Percentiles rank a stretch among this genome's conserved stretches.
Conservation (phyloP, 2,797 vertebrate genomes). For the Monodelphis domestica region DNA sequence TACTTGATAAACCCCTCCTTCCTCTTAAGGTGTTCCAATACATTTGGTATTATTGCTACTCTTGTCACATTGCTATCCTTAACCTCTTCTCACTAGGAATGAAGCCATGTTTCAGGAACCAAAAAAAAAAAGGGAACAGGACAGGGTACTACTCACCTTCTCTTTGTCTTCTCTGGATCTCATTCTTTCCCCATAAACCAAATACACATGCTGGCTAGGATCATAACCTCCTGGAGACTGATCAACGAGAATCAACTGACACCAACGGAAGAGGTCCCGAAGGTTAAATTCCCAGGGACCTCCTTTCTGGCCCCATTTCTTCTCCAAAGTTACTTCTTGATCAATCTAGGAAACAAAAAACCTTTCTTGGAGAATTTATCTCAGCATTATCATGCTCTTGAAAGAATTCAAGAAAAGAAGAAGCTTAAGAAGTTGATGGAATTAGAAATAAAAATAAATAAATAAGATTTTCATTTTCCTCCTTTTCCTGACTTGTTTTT, state of each 20-base stretch:
- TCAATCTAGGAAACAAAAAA: conserved; percentile 87
- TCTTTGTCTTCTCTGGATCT: conserved; percentile 92
- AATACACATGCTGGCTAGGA: conserved; percentile 93
- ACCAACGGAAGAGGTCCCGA: conserved; percentile 98
- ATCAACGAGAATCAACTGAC: conserved; percentile 96
- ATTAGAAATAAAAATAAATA: no score
- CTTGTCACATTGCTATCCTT: not conserved
- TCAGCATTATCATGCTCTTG: not conserved
- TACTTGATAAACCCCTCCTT: not conserved
- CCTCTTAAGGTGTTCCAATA: not conserved
- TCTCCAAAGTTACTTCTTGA: conserved; percentile 91
- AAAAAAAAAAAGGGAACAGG: conserved; percentile 30
- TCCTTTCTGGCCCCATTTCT: conserved; percentile 96
- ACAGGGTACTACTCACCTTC: conserved; percentile 84
- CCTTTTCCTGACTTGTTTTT: not conserved
- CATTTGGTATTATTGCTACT: not conserved
- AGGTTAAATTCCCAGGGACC: conserved; percentile 99
- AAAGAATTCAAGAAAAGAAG: not conserved
- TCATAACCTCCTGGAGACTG: conserved; percentile 94
- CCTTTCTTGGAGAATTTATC: conserved; percentile 17
- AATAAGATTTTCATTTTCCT: conserved; percentile 3
- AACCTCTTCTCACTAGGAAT: not conserved
- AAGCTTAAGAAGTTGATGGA: not conserved
- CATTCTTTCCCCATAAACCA: conserved; percentile 97
- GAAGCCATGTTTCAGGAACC: conserved; percentile 6